Evolutionary conservation across 2,797 vertebrate genomes (phyloP).

Genomic region (Chelidonichthys spinosus): DNA sequence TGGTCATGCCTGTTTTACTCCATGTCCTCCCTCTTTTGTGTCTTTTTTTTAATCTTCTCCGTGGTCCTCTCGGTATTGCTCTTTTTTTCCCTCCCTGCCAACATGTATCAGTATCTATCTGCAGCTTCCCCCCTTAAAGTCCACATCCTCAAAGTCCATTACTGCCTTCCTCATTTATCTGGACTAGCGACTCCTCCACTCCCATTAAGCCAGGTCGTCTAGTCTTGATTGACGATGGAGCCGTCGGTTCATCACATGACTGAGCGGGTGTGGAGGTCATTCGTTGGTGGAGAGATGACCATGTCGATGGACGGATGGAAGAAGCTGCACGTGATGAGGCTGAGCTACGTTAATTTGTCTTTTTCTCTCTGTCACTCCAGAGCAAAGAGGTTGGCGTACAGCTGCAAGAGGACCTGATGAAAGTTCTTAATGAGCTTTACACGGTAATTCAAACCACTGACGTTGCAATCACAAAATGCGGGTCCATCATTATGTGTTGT

Average conservation of each 20-base stretch:
- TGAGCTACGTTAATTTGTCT: conserved; percentile 15
- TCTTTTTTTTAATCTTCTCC: conserved; percentile 12
- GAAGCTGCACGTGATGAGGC: conserved; percentile 8
- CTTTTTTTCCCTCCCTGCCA: conserved; percentile 8
- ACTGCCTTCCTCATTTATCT: conserved; percentile 48
- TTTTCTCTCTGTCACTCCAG: conserved; percentile 76
- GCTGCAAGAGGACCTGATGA: conserved; percentile 98
- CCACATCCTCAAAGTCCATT: conserved; percentile 42
- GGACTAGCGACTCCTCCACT: conserved; percentile 28
- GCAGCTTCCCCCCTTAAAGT: conserved; percentile 22
- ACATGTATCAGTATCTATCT: conserved; percentile 39
- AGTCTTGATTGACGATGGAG: conserved; percentile 43
- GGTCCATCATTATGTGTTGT: conserved; percentile 10
- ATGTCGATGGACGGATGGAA: not conserved
- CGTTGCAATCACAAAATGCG: not conserved
- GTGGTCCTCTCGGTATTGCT: conserved; percentile 1
- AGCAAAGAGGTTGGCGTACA: conserved; percentile 98
- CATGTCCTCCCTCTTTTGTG: conserved; percentile 21
- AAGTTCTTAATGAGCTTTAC: conserved; percentile 97
- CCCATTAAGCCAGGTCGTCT: conserved; percentile 34
- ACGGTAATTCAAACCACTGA: conserved; percentile 86
- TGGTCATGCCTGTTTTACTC: conserved; percentile 26
- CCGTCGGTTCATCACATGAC: conserved; percentile 22
- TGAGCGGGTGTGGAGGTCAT: conserved; percentile 21
- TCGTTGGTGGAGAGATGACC: conserved; percentile 7